Evolutionary conservation across 2,888 invertebrate genomes (phyloP), one percentile per base, ranked within the genome.

Genomic region (Nasonia oneida): DNA sequence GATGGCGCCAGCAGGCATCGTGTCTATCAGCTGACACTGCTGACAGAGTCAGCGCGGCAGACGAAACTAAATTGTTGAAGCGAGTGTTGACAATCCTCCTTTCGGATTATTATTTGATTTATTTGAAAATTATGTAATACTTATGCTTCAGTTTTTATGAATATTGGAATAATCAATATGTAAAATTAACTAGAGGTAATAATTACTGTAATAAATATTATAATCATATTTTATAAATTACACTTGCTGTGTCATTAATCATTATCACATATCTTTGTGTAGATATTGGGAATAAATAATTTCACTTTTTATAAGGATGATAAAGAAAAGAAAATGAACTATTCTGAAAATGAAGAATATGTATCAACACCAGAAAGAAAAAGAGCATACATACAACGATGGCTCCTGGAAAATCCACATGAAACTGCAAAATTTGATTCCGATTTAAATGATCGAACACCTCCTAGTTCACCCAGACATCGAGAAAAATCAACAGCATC

Each of bases 321-420:
- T 33, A 23, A 29, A 18, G 23, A 12, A 53, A 74, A 75, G 42
- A 83, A 42, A 57, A 84, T 84, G 83, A 79, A 79, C 39, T 10
- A 77, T 39, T 18, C 15, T 81, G 61, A 74, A n/a, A 74, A 67
- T 50, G 18, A 77, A 47, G 33, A 71, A 73, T 18, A 39, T 76
- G 12, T 18, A 33, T 71, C 81, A 50, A 81, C 73, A 14, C 75
- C 80, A 37, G 83, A 87, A 83, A 80, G 81, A 67, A 87, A 83
- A 78, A 80, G 29, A 33, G 61, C 77, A 18, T 87, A 83, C 29
- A 39, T 82, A 74, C 33, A 85, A 18, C 64, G 53, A 10, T 87
- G 87, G 87, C 47, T 87, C 6, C 29, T 81, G 42, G 53, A 74
- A 12, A 81, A 53, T 64, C 33, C 76, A 29, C 23, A 39, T 10